phyloP scores from a whole-genome alignment of 1,140 invertebrate genomes.

The Octopus sinensis region DNA sequence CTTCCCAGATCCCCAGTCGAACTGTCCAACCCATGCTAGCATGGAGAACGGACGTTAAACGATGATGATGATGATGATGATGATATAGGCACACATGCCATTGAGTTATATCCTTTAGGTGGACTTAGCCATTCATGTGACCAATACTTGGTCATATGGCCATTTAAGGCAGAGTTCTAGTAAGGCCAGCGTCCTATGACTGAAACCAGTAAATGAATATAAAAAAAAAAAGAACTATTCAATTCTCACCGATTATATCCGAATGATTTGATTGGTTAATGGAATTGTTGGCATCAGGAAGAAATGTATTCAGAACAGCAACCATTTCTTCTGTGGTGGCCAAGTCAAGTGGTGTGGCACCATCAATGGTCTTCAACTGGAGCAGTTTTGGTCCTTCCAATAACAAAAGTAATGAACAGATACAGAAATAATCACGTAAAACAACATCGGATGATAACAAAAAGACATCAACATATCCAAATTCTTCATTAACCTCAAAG shows the following conservation, averaged over 20 bases:
- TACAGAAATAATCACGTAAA: too few species aligned
- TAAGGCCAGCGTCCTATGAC: not conserved
- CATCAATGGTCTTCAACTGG: slow-evolving; percentile 26
- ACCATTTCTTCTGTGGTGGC: slow-evolving; percentile 35
- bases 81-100: too few species aligned
- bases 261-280: not conserved
- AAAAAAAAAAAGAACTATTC: not conserved
- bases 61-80: too few species aligned
- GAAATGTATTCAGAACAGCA: slow-evolving; percentile 25
- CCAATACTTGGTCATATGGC: not conserved
- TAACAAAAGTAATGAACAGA: not conserved
- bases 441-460: too few species aligned
- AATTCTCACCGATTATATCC: slow-evolving; percentile 19
- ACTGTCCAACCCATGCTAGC: too few species aligned
- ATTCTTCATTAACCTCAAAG: too few species aligned
- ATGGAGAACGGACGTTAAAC: too few species aligned
- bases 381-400: slow-evolving; percentile 30
- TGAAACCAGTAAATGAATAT: not conserved
- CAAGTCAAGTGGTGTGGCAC: slow-evolving; percentile 38
- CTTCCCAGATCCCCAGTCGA: too few species aligned
- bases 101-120: too few species aligned
- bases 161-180: not conserved
- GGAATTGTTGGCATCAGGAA: not conserved
- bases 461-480: too few species aligned
- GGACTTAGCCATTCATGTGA: not conserved